Evolutionary conservation across 2,888 invertebrate species (phyloP).

Genomic region (Lagria hirta): DNA sequence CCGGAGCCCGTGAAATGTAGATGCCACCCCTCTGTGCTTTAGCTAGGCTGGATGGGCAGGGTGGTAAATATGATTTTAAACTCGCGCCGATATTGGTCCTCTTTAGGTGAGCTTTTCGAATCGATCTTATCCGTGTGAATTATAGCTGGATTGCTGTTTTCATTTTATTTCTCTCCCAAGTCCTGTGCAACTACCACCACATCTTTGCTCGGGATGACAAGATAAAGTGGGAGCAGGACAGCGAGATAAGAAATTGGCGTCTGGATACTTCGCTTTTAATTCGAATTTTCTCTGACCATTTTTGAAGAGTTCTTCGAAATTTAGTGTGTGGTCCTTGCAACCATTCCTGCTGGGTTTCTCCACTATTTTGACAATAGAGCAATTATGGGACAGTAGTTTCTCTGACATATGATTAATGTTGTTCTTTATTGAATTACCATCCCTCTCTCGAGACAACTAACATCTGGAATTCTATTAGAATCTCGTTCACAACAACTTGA

Average conservation of each 20-base stretch:
- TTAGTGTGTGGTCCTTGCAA: constrained; percentile 22
- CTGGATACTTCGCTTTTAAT: not conserved
- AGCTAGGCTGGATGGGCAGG: too few species aligned
- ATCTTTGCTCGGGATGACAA: constrained; percentile 9
- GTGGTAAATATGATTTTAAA: constrained; percentile 54
- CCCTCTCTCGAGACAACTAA: constrained; percentile 40
- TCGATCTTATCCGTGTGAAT: constrained; percentile 46
- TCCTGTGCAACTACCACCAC: constrained; percentile 11
- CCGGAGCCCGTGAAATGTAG: constrained; percentile 54
- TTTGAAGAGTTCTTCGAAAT: constrained; percentile 15
- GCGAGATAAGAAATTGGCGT: too few species aligned
- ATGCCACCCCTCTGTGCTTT: constrained; percentile 43
- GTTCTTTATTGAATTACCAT: constrained; percentile 54
- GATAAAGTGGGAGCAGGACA: too few species aligned
- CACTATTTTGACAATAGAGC: constrained; percentile 53
- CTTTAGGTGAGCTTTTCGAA: constrained; percentile 46
- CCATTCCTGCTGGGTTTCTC: constrained; percentile 42
- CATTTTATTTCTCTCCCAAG: constrained; percentile 40
- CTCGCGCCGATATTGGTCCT: constrained; percentile 50
- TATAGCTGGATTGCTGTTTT: constrained; percentile 40
- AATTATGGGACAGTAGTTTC: constrained; percentile 51
- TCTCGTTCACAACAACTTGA: constrained; percentile 1
- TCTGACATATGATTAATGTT: constrained; percentile 53
- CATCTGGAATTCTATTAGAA: constrained; percentile 19
- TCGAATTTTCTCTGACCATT: not conserved